Evolutionary conservation across 2,113 vertebrate genomes (phyloP).

Genomic region (Progne subis): DNA sequence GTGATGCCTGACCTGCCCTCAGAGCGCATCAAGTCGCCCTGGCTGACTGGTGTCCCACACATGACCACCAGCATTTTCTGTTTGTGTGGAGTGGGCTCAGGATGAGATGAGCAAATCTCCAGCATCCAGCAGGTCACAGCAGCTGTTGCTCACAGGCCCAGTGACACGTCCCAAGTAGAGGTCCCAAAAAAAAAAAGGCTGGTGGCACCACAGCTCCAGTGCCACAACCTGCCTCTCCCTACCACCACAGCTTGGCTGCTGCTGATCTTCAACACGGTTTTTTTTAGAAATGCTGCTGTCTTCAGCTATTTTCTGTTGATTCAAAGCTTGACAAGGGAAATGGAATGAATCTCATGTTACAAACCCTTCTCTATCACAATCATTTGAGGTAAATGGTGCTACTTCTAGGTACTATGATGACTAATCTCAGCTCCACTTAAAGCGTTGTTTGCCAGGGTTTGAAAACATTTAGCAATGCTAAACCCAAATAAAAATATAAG

Average conservation of each 20-base stretch:
- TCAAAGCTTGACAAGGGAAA: not conserved
- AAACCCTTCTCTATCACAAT: not conserved
- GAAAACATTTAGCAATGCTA: slow-evolving; percentile 4
- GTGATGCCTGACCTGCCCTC: not conserved
- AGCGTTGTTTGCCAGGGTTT: not conserved
- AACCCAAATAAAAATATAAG: slow-evolving; percentile 35
- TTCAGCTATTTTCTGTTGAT: not conserved
- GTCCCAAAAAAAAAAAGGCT: not conserved
- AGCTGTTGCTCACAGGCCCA: not conserved
- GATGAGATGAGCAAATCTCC: not conserved
- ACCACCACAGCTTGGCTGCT: not conserved
- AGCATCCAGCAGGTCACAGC: not conserved
- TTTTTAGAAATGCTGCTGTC: not conserved
- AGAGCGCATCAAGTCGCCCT: rapidly evolving
- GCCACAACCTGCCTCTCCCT: not conserved
- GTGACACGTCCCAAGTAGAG: rapidly evolving
- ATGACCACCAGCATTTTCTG: not conserved
- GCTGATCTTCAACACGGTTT: not conserved
- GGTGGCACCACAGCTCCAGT: not conserved
- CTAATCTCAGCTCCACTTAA: not conserved
- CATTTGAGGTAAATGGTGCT: not conserved
- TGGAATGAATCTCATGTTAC: not conserved
- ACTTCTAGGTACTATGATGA: slow-evolving; percentile 2
- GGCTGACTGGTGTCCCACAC: too few species aligned
- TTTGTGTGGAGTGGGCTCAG: not conserved